phyloP scores from a whole-genome alignment of 2,797 vertebrate genomes.

The Myotis myotis region DNA sequence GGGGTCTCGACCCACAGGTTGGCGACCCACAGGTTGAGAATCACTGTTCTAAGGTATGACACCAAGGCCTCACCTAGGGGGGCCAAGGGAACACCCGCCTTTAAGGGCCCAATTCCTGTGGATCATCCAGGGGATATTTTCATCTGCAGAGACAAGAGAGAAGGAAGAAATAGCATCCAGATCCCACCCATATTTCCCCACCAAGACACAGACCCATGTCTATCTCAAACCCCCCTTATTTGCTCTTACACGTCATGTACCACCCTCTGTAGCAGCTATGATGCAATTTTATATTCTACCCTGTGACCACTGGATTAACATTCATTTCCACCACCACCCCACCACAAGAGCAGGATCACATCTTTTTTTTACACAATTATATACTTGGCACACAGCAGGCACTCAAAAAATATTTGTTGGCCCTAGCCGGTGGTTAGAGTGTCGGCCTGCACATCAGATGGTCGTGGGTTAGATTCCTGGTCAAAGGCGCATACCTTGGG shows the following conservation, averaged over 20 bases:
- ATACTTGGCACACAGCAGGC: background rate
- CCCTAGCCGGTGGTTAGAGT: too few species aligned
- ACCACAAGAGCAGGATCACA: background rate
- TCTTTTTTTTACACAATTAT: slow-evolving; percentile 36
- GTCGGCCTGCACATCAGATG: too few species aligned
- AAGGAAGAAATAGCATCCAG: slow-evolving; percentile 6
- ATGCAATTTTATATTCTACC: background rate
- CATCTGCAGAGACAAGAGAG: slow-evolving; percentile 51
- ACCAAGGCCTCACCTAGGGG: slow-evolving; percentile 57
- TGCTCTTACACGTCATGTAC: background rate
- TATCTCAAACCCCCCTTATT: background rate
- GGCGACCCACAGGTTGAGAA: too few species aligned
- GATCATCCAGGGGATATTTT: slow-evolving; percentile 7
- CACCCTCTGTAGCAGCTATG: background rate
- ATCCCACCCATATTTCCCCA: background rate
- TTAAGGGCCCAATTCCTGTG: slow-evolving; percentile 45
- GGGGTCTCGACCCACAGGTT: too few species aligned
- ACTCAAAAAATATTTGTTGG: background rate
- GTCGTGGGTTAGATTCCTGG: too few species aligned
- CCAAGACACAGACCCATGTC: background rate
- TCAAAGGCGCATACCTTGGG: too few species aligned
- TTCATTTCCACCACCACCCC: background rate
- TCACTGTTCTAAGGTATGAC: background rate
- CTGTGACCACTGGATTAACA: slow-evolving; percentile 38
- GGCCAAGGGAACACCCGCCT: background rate